Percentiles rank a stretch among this genome's conserved stretches.
Conservation (phyloP, 2,797 vertebrate species). For the Poeciliopsis paucimaculata region DNA sequence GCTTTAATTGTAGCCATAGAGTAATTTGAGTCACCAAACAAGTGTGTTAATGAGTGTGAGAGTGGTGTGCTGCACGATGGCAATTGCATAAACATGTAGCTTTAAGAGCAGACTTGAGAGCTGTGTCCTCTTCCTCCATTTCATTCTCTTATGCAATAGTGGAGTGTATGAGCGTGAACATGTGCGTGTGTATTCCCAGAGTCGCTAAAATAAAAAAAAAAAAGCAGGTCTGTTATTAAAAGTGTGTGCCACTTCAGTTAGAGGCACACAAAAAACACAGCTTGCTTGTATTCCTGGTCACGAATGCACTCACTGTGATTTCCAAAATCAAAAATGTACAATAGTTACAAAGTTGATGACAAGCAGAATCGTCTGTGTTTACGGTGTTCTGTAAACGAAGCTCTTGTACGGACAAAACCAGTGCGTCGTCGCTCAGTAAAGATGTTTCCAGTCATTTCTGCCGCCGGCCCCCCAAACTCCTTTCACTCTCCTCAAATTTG, state of each 20-base stretch:
- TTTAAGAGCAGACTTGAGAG: constrained; percentile 66
- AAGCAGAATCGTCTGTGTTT: constrained; percentile 45
- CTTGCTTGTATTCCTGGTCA: constrained; percentile 19
- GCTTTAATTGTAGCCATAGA: constrained; percentile 13
- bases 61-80: constrained; percentile 40
- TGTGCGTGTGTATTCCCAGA: constrained; percentile 14
- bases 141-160: constrained; percentile 75
- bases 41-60: constrained; percentile 11
- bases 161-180: constrained; percentile 8
- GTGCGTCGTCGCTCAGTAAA: constrained; percentile 27
- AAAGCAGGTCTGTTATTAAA: constrained; percentile 36
- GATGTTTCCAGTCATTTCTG: constrained; percentile 8
- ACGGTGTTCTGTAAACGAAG: constrained; percentile 21
- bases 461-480: no score
- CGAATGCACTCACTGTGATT: constrained; percentile 48
- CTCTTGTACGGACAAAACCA: constrained; percentile 13
- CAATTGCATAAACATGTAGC: constrained; percentile 76
- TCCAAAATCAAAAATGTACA: constrained; percentile 39
- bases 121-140: constrained; percentile 72
- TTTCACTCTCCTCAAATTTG: constrained; percentile 11
- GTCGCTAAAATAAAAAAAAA: constrained; percentile 30
- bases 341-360: constrained; percentile 33
- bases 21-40: constrained; percentile 13
- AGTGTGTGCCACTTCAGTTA: constrained; percentile 2
- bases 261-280: constrained; percentile 5